Base-by-base conservation (phyloP, 2,888 invertebrate genomes). In the Meganola albula region DNA sequence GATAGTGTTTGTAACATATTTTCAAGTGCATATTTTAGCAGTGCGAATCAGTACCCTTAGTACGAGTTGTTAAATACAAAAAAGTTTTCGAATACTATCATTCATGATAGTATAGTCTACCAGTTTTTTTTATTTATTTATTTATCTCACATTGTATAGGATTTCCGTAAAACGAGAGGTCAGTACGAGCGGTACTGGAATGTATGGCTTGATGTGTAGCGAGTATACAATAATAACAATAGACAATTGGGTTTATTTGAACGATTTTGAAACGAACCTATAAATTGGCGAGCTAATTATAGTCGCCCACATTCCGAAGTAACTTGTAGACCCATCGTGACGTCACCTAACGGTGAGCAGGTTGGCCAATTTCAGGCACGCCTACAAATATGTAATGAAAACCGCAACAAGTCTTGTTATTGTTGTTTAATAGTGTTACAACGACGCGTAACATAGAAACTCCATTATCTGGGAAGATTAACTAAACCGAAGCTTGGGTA, bases 361-460 rank as follows among this genome's bases (percentile, higher is more conserved):
- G 40, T 18, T 12, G 23, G 40, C 28, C 43, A 53, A 44, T 51
- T 51, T 54, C 27, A 55, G 40, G 35, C 32, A 43, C 53, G 37
- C 48, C 53, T 46, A 54, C 57, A 33, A 36, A 41, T n/a, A n/a
- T n/a, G n/a, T n/a, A n/a, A n/a, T 37, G 38, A 46, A 56, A 44
- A 38, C 33, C 37, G 23, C 37, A 54, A 59, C 48, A 53, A 16
- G 4, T n/a, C 7, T 45, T 53, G 52, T 51, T 54, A 53, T 52
- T 36, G 36, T 24, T 39, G 34, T n/a, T n/a, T 40, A 53, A 53
- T 53, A 57, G 12, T 46, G 39, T 64, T 55, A 60, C 52, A 67
- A 50, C 44, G 52, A 48, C 48, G 44, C 39, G 51, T 58, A 53
- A 63, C 58, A 58, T 49, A 39, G 44, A 26, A 59, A 61, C 51